Percentiles rank a stretch among this genome's conserved stretches.
phyloP scores from a whole-genome alignment of 2,113 vertebrate species.

The Budorcas taxicolor region DNA sequence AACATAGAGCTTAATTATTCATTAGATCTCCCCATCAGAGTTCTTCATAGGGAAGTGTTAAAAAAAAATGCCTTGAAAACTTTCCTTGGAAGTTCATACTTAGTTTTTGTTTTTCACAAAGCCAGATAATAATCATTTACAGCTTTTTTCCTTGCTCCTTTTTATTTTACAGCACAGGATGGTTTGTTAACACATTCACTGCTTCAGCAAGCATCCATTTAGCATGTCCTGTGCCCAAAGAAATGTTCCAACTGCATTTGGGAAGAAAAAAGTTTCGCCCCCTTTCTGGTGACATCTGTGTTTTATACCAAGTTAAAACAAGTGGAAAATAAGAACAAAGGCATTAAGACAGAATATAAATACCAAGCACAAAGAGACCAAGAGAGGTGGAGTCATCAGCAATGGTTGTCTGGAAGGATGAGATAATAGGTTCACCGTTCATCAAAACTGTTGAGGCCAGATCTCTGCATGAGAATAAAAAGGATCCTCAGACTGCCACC shows the following conservation, averaged over 20 bases:
- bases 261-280: not conserved
- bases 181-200: not conserved
- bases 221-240: not conserved
- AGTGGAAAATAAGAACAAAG: not conserved
- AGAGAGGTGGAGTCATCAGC: not conserved
- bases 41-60: not conserved
- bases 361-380: not conserved
- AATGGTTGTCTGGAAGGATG: not conserved
- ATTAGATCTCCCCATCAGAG: not conserved
- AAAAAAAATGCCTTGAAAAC: not conserved
- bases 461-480: not conserved
- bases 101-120: not conserved
- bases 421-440: not conserved
- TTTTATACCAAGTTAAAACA: not conserved
- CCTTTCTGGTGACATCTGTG: not conserved
- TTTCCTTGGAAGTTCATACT: slow-evolving; percentile 48
- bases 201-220: not conserved
- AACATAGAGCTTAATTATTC: not conserved
- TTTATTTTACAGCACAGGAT: not conserved
- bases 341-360: not conserved
- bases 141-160: not conserved
- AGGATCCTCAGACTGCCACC: not conserved
- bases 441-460: not conserved
- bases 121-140: not conserved
- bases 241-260: not conserved